A percentile compares a stretch with the other conserved stretches of the same genome.
Conservation (phyloP, 2,797 vertebrate genomes). For the Clamator glandarius region DNA sequence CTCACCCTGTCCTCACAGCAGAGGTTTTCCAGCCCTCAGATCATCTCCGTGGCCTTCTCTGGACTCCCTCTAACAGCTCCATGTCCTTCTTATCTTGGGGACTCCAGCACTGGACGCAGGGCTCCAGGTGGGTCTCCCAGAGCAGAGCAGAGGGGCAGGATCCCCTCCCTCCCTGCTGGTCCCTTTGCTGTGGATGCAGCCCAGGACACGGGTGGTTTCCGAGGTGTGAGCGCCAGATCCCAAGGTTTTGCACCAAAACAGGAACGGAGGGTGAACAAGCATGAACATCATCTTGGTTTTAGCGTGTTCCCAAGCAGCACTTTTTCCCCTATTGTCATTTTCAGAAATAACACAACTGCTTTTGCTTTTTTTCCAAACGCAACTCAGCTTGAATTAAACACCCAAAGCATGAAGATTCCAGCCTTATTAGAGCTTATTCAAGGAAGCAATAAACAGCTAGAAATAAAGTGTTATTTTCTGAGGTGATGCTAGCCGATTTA, state of each 20-base stretch:
- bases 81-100: too few species aligned
- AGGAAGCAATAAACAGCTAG: background rate
- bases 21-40: too few species aligned
- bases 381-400: background rate
- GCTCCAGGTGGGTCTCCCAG: too few species aligned
- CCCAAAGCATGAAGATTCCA: background rate
- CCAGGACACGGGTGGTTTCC: too few species aligned
- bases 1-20: too few species aligned
- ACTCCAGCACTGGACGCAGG: too few species aligned
- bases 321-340: background rate
- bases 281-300: background rate
- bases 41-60: too few species aligned
- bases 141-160: too few species aligned
- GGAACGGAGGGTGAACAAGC: background rate
- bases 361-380: background rate
- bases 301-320: background rate
- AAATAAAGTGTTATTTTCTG: background rate
- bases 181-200: too few species aligned
- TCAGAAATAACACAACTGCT: background rate
- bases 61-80: too few species aligned
- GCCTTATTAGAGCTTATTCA: background rate
- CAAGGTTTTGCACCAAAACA: background rate
- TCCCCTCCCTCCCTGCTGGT: too few species aligned
- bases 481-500: background rate
- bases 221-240: background rate